Conservation (phyloP, 1,140 invertebrate species). For the Laupala kohalensis region DNA sequence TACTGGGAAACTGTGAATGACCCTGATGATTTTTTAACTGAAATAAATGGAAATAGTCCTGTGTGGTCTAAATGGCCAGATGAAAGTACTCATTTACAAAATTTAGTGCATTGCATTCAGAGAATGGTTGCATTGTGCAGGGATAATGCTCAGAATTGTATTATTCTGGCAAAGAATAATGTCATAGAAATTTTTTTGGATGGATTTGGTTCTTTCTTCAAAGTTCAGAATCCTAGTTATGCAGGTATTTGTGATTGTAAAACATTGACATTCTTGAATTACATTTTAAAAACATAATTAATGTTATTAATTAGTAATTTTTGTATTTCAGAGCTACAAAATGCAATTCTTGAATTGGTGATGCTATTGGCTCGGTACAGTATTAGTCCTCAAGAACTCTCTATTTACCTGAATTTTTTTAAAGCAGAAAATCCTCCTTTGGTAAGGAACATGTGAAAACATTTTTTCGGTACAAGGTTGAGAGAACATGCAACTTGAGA, state of each 20-base stretch:
- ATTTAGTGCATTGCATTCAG: slow-evolving; percentile 16
- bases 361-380: slow-evolving; percentile 37
- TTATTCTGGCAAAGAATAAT: slow-evolving; percentile 28
- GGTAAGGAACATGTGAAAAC: slow-evolving; percentile 20
- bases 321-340: slow-evolving; percentile 37
- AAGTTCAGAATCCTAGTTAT: slow-evolving; percentile 22
- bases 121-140: slow-evolving; percentile 24
- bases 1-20: neutral
- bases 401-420: slow-evolving; percentile 39
- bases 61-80: neutral
- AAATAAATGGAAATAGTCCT: neutral
- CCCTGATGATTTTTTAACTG: neutral
- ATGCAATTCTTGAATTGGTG: slow-evolving; percentile 42
- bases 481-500: too few relatives aligned
- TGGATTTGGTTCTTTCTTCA: slow-evolving; percentile 28
- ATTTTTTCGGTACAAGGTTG: too few relatives aligned
- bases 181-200: slow-evolving; percentile 29
- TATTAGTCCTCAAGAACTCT: slow-evolving; percentile 37
- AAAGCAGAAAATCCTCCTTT: slow-evolving; percentile 36
- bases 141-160: slow-evolving; percentile 31
- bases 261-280: too few relatives aligned
- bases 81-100: slow-evolving; percentile 4
- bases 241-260: slow-evolving; percentile 23
- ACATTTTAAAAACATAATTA: neutral
- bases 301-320: neutral